Percentiles rank a stretch among this genome's conserved stretches.
Evolutionary conservation across 2,797 vertebrate genomes (phyloP).

Genomic region (Ispidina picta): DNA sequence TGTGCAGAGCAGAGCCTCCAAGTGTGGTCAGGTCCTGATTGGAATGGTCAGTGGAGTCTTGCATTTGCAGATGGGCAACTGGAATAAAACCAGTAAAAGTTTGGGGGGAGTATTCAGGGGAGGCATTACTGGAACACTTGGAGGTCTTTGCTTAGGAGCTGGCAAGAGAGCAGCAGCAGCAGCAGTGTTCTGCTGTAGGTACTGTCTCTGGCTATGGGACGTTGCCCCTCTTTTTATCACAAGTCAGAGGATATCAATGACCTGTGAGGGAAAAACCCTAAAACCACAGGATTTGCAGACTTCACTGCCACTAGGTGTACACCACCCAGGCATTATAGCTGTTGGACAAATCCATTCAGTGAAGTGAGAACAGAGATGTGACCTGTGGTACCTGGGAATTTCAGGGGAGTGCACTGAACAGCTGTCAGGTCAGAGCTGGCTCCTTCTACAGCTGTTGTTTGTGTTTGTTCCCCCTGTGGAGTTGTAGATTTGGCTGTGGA

Average conservation of each 20-base stretch:
- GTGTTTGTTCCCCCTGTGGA: neutral
- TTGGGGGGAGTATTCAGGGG: neutral
- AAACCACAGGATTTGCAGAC: neutral
- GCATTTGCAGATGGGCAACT: neutral
- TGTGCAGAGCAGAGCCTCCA: neutral
- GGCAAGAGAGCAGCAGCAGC: neutral
- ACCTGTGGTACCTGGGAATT: neutral
- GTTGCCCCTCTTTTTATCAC: too few relatives aligned
- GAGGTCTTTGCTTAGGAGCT: neutral
- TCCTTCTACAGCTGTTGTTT: neutral
- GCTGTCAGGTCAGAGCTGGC: neutral
- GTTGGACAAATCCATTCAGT: neutral
- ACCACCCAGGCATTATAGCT: neutral
- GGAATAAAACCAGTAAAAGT: neutral
- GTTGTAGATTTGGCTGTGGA: neutral
- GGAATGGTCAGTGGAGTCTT: neutral
- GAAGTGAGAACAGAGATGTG: neutral
- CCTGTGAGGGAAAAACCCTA: neutral
- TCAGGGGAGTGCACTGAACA: neutral
- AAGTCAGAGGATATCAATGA: neutral
- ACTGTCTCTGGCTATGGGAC: fast-evolving
- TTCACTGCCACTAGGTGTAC: neutral
- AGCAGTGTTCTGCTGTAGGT: neutral
- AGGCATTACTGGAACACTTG: neutral
- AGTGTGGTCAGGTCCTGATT: too few relatives aligned